Percentiles rank a stretch among this genome's conserved stretches.
phyloP scores from a whole-genome alignment of 2,113 vertebrate species.

The Hymenochirus boettgeri region DNA sequence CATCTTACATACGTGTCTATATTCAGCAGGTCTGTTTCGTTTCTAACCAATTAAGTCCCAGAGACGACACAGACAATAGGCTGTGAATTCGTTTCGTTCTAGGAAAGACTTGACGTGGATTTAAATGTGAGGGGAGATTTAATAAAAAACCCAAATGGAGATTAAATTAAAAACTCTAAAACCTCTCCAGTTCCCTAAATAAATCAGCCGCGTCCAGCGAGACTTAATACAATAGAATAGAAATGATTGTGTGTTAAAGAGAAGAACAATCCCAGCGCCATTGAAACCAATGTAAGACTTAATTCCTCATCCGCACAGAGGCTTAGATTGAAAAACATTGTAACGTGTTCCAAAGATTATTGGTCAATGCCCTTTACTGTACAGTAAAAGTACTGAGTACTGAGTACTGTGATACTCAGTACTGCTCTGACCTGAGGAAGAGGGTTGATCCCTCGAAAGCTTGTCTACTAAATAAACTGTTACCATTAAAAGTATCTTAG shows the following conservation, averaged over 20 bases:
- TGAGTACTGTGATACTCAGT: too few relatives aligned
- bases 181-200: not conserved
- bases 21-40: constrained; percentile 18
- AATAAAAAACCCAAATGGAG: constrained; percentile 19
- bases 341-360: too few relatives aligned
- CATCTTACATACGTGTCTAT: not conserved
- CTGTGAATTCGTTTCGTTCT: constrained; percentile 27
- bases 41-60: constrained; percentile 5
- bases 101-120: constrained; percentile 34
- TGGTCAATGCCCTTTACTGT: too few relatives aligned
- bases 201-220: not conserved
- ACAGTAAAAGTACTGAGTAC: too few relatives aligned
- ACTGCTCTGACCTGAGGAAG: too few relatives aligned
- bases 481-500: too few relatives aligned
- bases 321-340: too few relatives aligned
- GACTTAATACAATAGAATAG: not conserved
- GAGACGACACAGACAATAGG: constrained; percentile 14
- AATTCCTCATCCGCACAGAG: too few relatives aligned
- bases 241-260: not conserved
- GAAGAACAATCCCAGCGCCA: not conserved
- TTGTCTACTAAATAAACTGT: too few relatives aligned
- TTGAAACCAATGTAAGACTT: not conserved
- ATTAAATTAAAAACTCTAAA: constrained; percentile 29
- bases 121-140: constrained; percentile 33
- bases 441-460: too few relatives aligned